Evolutionary conservation across 2,113 vertebrate genomes (phyloP), one percentile per base, ranked within the genome.

Genomic region (Triplophysa rosa): DNA sequence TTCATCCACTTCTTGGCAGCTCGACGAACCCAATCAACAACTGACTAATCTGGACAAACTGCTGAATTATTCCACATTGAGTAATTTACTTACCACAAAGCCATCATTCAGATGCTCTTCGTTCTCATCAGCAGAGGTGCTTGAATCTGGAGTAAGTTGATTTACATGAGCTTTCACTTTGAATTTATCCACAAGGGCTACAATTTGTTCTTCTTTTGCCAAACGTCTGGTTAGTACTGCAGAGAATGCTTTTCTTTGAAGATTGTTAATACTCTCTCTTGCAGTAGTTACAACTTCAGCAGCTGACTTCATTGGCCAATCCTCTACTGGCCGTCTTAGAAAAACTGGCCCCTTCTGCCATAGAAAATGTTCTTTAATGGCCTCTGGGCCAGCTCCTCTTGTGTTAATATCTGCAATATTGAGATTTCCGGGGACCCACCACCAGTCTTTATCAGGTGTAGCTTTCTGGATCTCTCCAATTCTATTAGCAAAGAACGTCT

Each of bases 401-500:
- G 67, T 64, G 21, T 71, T 26, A 12, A 63, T 5, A 42, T 79
- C 67, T 3, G 58, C 66, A 0, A 79, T n/a, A n/a, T n/a, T n/a
- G n/a, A n/a, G n/a, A n/a, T n/a, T n/a, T n/a, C n/a, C 45, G 13
- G 59, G 59, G 29, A 81, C n/a, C 79, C 71, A 81, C 29, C 79
- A 66, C 71, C 79, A 67, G n/a, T 54, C 47, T 13, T 81, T 29
- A n/a, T 61, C 61, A 37, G 62, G 33, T 17, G 17, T n/a, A 47
- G 26, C 14, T 24, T 17, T 69, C 24, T 45, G 65, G 11, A 78
- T 78, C 12, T 78, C 77, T 13, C 77, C 63, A 11, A 68, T 29
- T 8, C 67, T 49, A n/a, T 76, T 76, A 5, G 59, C 73, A 17
- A 76, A 76, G 12, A 80, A 80, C 8, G 67, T 61, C 24, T 79